Evolutionary conservation across 53 echinoderm and acorn worm species (phyloP).

Genomic region (Hippasteria phrygiana): DNA sequence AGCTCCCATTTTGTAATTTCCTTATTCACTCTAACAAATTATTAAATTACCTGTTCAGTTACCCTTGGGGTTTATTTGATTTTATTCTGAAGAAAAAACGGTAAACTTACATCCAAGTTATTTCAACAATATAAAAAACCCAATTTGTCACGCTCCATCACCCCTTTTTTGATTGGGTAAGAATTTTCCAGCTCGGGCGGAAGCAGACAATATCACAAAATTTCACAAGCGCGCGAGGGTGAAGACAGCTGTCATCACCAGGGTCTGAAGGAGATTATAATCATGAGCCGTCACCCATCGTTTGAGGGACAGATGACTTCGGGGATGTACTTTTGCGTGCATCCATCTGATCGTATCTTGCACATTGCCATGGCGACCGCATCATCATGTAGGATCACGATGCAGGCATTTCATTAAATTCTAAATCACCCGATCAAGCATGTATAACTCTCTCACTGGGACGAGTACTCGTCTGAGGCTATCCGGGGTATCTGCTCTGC

Average conservation of each 20-base stretch:
- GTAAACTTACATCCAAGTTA: too few species aligned
- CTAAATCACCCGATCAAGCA: not conserved
- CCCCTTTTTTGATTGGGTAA: too few species aligned
- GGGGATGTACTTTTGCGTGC: not conserved
- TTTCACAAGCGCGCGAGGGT: too few species aligned
- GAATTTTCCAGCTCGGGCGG: too few species aligned
- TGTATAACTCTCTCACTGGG: too few species aligned
- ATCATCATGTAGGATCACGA: not conserved
- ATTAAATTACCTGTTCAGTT: not conserved
- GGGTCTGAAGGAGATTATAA: not conserved
- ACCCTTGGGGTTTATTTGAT: too few species aligned
- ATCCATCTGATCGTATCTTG: not conserved
- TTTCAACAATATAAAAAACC: too few species aligned
- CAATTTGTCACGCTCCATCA: too few species aligned
- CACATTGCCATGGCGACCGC: constrained; percentile 2
- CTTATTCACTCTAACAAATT: not conserved
- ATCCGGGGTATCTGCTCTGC: not conserved
- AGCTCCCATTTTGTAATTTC: too few species aligned
- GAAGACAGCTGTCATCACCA: not conserved
- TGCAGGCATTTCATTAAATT: not conserved
- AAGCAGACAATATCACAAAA: too few species aligned
- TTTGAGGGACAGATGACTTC: not conserved
- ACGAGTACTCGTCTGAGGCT: not conserved
- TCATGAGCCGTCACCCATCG: not conserved
- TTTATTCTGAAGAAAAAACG: too few species aligned